Evolutionary conservation across 1,140 invertebrate species (phyloP), one percentile per base, ranked within the genome.

Genomic region (Matsumurasca onukii): DNA sequence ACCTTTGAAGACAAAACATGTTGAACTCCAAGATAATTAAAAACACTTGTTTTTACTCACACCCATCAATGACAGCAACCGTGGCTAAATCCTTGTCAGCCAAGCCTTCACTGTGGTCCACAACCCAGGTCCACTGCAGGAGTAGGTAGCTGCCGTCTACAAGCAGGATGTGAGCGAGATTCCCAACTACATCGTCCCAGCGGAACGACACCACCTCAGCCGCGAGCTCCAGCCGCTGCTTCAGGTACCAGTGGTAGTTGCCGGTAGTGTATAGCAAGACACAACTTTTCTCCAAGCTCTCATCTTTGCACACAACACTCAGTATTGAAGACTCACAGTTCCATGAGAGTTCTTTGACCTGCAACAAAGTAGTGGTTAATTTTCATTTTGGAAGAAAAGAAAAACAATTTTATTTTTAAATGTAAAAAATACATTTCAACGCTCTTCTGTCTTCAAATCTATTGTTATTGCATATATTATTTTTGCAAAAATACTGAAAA

Each of bases 241-340:
- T 97, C 15, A 91, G 77, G 79, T 95, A 95, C 94, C 94, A 97
- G 76, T 95, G 89, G 76, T 94, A 95, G 82, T 97, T 97, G 25
- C 86, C 86, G 57, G 87, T 84, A 3, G 90, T 92, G 82, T 90
- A 97, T 0, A 97, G 77, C 73, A 94, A 86, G 34, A 97, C 76
- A 75, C 73, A 67, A 62, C 76, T 77, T 68, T 72, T 74, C 64
- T 72, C 71, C 59, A 70, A 55, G 25, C 64, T 30, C 5, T 76
- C 52, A 66, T 82, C 77, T 69, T 79, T 78, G 70, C 84, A 85
- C 74, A 84, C 84, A 24, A 93, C 78, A 69, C 85, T 81, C 20
- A 96, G 77, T 64, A 95, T 84, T 72, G 89, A 88, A 0, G 92
- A 94, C 76, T 93, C 91, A 13, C 79, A 76, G 75, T 91, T 95